phyloP scores from a whole-genome alignment of 2,113 vertebrate genomes.

The Syngnathus scovelli region DNA sequence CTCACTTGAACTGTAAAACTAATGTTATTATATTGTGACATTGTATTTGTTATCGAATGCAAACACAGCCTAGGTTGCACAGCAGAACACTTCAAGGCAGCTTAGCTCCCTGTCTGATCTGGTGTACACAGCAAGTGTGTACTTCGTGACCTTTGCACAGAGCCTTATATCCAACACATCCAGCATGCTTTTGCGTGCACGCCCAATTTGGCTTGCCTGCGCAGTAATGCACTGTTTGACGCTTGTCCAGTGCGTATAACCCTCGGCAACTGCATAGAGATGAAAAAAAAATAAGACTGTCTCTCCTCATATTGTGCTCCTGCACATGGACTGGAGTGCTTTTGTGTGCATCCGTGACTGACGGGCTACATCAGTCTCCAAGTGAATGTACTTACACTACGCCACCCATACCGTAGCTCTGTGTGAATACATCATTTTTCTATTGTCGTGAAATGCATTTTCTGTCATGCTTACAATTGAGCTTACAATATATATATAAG shows the following conservation, averaged over 20 bases:
- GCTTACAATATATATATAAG: no score
- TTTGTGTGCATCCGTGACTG: not conserved
- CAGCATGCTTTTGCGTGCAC: not conserved
- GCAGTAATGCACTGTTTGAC: constrained; percentile 3
- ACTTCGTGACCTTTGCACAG: not conserved
- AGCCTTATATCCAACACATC: not conserved
- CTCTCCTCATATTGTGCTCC: constrained; percentile 1
- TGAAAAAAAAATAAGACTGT: not conserved
- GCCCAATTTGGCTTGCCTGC: constrained; percentile 1
- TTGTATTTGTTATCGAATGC: not conserved
- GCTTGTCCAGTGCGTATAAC: constrained; percentile 2
- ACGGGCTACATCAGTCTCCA: not conserved
- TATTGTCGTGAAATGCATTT: not conserved
- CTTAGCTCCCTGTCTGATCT: not conserved
- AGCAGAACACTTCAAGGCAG: not conserved
- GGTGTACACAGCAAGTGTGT: not conserved
- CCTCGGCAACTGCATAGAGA: not conserved
- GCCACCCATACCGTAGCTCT: not conserved
- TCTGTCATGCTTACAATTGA: not conserved
- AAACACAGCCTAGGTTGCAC: not conserved
- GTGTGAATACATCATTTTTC: not conserved
- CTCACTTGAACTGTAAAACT: not conserved
- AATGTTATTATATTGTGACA: not conserved
- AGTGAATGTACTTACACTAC: not conserved
- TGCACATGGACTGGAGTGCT: not conserved